Base-by-base conservation (phyloP, 2,888 invertebrate genomes). In the Drosophila conformis region DNA sequence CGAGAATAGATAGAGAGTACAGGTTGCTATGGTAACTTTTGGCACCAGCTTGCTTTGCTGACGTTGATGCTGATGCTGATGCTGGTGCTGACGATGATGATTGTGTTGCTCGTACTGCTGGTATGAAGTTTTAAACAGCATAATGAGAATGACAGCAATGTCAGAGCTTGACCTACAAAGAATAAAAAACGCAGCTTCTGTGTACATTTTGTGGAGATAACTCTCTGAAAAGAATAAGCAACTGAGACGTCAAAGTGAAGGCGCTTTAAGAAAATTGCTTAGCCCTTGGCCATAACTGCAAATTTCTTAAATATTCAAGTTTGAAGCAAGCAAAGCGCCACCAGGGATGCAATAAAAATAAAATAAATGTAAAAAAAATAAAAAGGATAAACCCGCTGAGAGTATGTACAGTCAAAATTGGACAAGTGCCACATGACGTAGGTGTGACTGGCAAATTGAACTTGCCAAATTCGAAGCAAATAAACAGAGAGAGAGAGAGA, bases 161-260 rank as follows among this genome's bases (percentile, higher is more conserved):
- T 35, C 31, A 57, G 21, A 63, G 70, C 87, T 87, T 84, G 87
- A 84, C 85, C 84, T 81, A 84, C 72, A 82, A 87, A 84, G 49
- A 42, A 27, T 10, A 36, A 35, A 18, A 18, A 27, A 29, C 21
- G 11, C 25, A 66, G 46, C 51, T 59, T 48, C 59, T 68, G 69
- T 52, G 60, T 56, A 52, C 38, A 53, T 75, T 29, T 29, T 29
- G 35, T 21, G 21, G 21, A 21, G 21, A 21, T 21, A 21, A 1
- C 21, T 21, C 21, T 21, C 21, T 21, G 21, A 21, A 21, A 21
- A 21, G 21, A 21, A 21, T 21, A 21, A 21, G 21, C 73, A 72
- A 74, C 84, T 80, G 74, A 77, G 75, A 83, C 77, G 66, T 60
- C 79, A 79, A 59, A 69, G 58, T 56, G 58, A 52, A 57, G 64